A percentile compares a stretch with the other conserved stretches of the same genome.
Evolutionary conservation across 2,113 vertebrate species (phyloP).

Genomic region (Semicossyphus pulcher): DNA sequence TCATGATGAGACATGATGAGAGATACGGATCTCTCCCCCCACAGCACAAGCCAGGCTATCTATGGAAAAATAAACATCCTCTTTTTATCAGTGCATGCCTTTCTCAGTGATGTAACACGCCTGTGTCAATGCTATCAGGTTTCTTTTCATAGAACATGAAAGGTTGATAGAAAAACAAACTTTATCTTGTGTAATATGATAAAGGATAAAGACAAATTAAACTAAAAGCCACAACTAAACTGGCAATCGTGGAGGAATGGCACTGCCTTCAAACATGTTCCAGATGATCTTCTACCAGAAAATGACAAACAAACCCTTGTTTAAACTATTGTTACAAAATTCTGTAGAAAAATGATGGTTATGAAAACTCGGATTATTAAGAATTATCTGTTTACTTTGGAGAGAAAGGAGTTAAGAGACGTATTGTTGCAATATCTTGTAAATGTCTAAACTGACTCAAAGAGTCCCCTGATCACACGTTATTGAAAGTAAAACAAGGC

Average conservation of each 20-base stretch:
- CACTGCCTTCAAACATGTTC: not conserved
- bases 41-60: slow-evolving; percentile 12
- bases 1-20: slow-evolving; percentile 5
- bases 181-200: not conserved
- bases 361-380: not conserved
- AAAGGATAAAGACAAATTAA: not conserved
- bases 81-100: not conserved
- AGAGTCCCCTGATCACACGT: not conserved
- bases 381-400: not conserved
- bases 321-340: not conserved
- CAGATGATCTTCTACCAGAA: not conserved
- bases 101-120: not conserved
- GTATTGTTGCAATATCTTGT: not conserved
- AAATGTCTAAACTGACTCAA: not conserved
- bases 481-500: slow-evolving; percentile 13
- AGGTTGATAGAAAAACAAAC: not conserved
- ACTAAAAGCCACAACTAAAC: not conserved
- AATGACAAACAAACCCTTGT: not conserved
- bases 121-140: not conserved
- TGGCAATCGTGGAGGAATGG: not conserved
- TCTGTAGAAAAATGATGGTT: not conserved
- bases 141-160: not conserved
- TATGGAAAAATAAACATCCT: slow-evolving; percentile 44
- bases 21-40: slow-evolving; percentile 43
- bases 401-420: not conserved